Evolutionary conservation across 2,797 vertebrate genomes (phyloP).

Genomic region (Cheirogaleus major): DNA sequence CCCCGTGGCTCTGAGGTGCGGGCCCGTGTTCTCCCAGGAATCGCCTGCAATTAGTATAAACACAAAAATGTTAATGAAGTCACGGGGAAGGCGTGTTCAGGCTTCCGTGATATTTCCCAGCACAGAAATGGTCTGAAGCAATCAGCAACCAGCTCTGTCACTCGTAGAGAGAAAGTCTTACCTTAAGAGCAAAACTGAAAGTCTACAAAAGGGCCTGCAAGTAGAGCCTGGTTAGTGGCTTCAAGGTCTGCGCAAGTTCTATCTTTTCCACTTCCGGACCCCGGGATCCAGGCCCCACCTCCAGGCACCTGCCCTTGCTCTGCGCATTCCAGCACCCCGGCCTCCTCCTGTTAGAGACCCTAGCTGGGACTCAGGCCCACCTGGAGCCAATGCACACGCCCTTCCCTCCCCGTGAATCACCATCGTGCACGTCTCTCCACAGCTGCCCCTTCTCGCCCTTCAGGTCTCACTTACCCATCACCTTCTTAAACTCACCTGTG

Average conservation of each 20-base stretch:
- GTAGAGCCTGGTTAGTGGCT: background rate
- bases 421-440: too few species aligned
- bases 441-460: too few species aligned
- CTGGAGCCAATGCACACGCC: background rate
- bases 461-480: background rate
- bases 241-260: background rate
- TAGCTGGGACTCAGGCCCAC: background rate
- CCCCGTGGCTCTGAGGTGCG: too few species aligned
- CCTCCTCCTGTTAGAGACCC: background rate
- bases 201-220: background rate
- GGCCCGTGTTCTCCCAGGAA: background rate
- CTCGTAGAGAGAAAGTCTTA: background rate
- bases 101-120: background rate
- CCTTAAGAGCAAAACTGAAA: background rate
- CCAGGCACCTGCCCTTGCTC: background rate
- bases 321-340: background rate
- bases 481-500: background rate
- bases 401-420: too few species aligned
- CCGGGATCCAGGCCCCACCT: background rate
- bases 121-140: background rate
- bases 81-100: accelerated
- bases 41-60: accelerated
- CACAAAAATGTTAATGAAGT: background rate
- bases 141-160: background rate
- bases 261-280: background rate